These are phyloP conservation scores for Pseudoips prasinana DNA, from an alignment of 2,888 invertebrate species.

Conservation along the genomic window DNA sequence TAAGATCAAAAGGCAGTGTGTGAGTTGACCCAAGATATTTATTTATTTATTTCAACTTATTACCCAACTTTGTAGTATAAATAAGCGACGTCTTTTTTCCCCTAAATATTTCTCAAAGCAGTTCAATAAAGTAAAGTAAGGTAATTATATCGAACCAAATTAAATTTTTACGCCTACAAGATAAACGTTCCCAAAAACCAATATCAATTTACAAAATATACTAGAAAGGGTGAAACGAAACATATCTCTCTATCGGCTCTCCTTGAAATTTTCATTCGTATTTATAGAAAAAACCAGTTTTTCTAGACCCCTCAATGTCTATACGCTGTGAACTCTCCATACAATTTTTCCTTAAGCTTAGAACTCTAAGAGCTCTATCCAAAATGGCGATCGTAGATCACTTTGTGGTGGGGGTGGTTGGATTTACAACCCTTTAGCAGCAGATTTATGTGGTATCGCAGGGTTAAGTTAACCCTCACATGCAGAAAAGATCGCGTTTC, in stretches of 20 bases:
- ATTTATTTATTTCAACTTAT: too few species aligned
- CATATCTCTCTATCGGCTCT: slow-evolving; percentile 59
- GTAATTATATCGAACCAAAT: slow-evolving; percentile 36
- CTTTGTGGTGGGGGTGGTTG: slow-evolving; percentile 56
- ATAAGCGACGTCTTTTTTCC: too few species aligned
- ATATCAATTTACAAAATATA: slow-evolving; percentile 71
- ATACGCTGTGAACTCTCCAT: slow-evolving; percentile 14
- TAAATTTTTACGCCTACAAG: slow-evolving; percentile 51
- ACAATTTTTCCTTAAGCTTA: slow-evolving; percentile 8
- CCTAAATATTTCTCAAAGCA: slow-evolving; percentile 4
- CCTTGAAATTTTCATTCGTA: slow-evolving; percentile 73
- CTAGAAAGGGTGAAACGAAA: slow-evolving; percentile 61
- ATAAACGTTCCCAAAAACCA: slow-evolving; percentile 53
- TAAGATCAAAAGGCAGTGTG: too few species aligned
- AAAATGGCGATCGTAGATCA: slow-evolving; percentile 57
- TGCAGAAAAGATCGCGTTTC: slow-evolving; percentile 74
- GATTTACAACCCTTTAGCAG: slow-evolving; percentile 77
- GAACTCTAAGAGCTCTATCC: slow-evolving; percentile 32
- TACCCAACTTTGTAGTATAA: too few species aligned
- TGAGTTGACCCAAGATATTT: too few species aligned
- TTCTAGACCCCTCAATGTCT: slow-evolving; percentile 33
- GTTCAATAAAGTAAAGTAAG: not conserved
- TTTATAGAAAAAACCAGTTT: slow-evolving; percentile 53
- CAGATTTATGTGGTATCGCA: slow-evolving; percentile 70
- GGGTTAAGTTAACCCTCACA: slow-evolving; percentile 64